Evolutionary conservation across 2,888 invertebrate species (phyloP).

Genomic region (Drosophila ochracea): DNA sequence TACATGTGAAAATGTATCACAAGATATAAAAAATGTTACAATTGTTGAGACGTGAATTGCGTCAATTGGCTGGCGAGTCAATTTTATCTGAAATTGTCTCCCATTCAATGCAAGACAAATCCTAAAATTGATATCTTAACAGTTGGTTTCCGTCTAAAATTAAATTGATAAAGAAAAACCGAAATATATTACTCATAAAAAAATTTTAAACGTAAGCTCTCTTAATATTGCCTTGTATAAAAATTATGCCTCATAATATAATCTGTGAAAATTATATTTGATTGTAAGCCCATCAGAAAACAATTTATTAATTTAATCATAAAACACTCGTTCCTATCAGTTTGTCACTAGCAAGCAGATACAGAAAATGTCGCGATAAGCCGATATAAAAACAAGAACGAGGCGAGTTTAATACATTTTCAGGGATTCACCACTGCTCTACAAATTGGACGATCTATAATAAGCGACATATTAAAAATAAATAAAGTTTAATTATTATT

Average conservation of each 20-base stretch:
- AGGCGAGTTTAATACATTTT: slow-evolving; percentile 28
- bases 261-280: slow-evolving; percentile 40
- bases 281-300: slow-evolving; percentile 65
- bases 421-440: background rate
- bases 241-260: slow-evolving; percentile 46
- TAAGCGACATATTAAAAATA: slow-evolving; percentile 20
- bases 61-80: slow-evolving; percentile 35
- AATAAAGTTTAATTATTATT: slow-evolving; percentile 5
- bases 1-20: slow-evolving; percentile 43
- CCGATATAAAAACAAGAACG: slow-evolving; percentile 9
- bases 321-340: slow-evolving; percentile 68
- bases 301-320: slow-evolving; percentile 60
- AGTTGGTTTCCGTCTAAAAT: background rate
- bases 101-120: slow-evolving; percentile 6
- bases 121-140: background rate
- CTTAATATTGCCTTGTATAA: background rate
- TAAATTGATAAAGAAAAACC: slow-evolving; percentile 1
- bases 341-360: slow-evolving; percentile 14
- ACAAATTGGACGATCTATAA: slow-evolving; percentile 2
- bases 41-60: slow-evolving; percentile 36
- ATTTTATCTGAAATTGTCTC: slow-evolving; percentile 10
- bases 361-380: slow-evolving; percentile 38
- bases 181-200: background rate
- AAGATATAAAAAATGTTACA: slow-evolving; percentile 17
- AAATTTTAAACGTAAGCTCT: background rate